A percentile compares a stretch with the other conserved stretches of the same genome.
Conservation (phyloP, 2,797 vertebrate species). For the Synanceia verrucosa region DNA sequence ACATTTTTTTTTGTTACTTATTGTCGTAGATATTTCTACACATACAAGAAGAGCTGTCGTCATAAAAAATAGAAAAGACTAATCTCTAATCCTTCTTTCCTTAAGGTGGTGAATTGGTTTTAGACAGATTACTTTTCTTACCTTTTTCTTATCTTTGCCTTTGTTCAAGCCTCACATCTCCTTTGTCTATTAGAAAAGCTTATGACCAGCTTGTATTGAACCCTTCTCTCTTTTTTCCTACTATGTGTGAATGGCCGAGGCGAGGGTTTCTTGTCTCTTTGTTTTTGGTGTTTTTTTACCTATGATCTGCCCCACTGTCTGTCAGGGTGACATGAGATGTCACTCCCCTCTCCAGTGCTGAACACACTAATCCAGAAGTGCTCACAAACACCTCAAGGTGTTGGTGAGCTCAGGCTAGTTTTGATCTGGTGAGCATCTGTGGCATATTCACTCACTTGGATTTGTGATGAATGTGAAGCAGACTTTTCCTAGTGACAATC, state of each 20-base stretch:
- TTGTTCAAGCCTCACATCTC: neutral
- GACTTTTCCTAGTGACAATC: neutral
- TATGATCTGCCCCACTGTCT: slow-evolving; percentile 25
- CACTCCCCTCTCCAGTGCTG: slow-evolving; percentile 13
- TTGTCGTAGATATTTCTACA: neutral
- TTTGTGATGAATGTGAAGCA: neutral
- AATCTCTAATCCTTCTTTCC: no score
- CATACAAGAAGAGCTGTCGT: neutral
- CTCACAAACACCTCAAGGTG: slow-evolving; percentile 35
- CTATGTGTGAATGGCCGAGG: slow-evolving; percentile 56
- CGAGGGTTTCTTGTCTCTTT: slow-evolving; percentile 9
- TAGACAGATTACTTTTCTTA: neutral
- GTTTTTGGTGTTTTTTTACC: neutral
- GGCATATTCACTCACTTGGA: neutral
- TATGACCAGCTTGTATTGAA: neutral
- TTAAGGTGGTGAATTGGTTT: neutral
- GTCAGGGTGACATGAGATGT: slow-evolving; percentile 44
- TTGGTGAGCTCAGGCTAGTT: slow-evolving; percentile 5
- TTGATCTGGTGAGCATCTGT: slow-evolving; percentile 33
- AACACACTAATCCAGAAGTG: slow-evolving; percentile 23
- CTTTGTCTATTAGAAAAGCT: slow-evolving; percentile 4
- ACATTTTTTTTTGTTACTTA: neutral
- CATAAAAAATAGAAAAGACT: neutral
- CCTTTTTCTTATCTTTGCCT: neutral
- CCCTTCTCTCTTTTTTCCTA: neutral